Percentiles rank a stretch among this genome's conserved stretches.
Conservation (phyloP, 2,797 vertebrate genomes). For the Fringilla coelebs region DNA sequence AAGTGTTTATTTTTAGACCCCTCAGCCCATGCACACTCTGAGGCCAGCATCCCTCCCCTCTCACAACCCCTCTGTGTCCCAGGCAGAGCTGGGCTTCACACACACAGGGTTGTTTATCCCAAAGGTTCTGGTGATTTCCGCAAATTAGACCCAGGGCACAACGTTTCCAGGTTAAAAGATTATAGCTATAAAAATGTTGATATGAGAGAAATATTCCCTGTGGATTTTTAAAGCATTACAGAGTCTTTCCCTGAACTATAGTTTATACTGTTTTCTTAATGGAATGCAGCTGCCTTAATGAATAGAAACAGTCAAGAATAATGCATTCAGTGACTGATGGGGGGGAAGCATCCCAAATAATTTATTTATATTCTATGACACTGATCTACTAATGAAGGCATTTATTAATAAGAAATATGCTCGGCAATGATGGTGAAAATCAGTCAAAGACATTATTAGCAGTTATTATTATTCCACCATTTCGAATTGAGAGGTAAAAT, state of each 20-base stretch:
- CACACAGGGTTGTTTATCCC: neutral
- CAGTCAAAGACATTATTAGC: conserved; percentile 9
- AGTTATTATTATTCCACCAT: neutral
- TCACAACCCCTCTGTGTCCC: neutral
- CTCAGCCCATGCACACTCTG: neutral
- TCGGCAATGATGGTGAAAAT: neutral
- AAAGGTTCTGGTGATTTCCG: neutral
- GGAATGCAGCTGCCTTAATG: conserved; percentile 25
- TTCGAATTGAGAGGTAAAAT: conserved; percentile 20
- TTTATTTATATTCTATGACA: conserved; percentile 9
- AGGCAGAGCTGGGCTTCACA: neutral
- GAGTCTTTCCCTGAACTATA: neutral
- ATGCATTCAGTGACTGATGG: conserved; percentile 10
- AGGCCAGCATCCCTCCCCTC: neutral
- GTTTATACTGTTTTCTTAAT: neutral
- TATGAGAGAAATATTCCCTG: neutral
- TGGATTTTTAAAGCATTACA: neutral
- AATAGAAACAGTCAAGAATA: conserved; percentile 6
- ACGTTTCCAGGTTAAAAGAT: neutral
- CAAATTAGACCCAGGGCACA: neutral
- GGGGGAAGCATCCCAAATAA: neutral
- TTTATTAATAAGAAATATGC: conserved; percentile 41
- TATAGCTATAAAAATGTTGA: neutral
- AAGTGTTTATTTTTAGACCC: neutral
- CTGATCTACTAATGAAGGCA: neutral